Evolutionary conservation across 2,888 invertebrate genomes (phyloP), one percentile per base, ranked within the genome.

Genomic region (Eristalis arbustorum): DNA sequence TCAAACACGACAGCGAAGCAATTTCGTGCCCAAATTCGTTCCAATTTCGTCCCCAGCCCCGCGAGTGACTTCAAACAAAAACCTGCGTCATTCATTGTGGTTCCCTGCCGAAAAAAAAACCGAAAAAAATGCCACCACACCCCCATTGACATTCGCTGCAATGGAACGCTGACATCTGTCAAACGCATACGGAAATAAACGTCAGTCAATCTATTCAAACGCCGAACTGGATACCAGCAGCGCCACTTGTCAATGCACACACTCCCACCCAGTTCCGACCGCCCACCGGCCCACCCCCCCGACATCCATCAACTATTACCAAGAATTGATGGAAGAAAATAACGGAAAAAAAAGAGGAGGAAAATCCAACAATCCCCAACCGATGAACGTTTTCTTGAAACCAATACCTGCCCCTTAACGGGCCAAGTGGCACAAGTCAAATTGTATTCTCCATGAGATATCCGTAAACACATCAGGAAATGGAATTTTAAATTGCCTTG

Each of bases 381-480:
- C 42, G 42, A 18, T 42, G 18, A 49, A 49, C 23, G 42, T 25
- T 66, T 66, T 49, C 66, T 42, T 42, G 66, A 66, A 66, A 42
- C 66, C 42, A 23, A 22, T 66, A 66, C 23, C 25, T 25, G 66
- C 22, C 40, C 66, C 25, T 42, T 42, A 28, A 25, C 25, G 18
- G 49, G 49, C 49, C 49, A 59, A 59, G 59, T 59, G 59, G 59
- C 25, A 59, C 23, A 66, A 42, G 25, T 49, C 66, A 49, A 66
- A 66, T 28, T 66, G 25, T n/a, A 42, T 66, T 59, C 25, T 49
- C 66, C 66, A 25, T 42, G 28, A 59, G 66, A 66, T 66, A 40
- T 40, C 22, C n/a, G 42, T 49, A 66, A 66, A 66, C 66, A 66
- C 66, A 66, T 67, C 67, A 67, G 67, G 49, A 67, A 67, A 67